Conservation (phyloP, 2,113 vertebrate species). For the Bungarus multicinctus region DNA sequence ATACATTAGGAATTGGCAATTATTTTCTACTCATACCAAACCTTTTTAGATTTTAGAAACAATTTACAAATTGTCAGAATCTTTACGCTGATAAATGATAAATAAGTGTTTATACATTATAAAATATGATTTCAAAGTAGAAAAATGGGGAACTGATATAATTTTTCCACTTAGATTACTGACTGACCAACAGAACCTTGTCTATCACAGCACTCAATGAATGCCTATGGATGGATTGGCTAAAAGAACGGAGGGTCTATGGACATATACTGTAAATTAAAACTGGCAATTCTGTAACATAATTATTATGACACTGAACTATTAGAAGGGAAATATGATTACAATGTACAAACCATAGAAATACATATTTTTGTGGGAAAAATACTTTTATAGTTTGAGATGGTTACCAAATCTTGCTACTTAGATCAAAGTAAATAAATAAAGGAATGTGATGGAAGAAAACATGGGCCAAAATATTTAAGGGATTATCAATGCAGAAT, state of each 20-base stretch:
- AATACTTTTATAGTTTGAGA: background rate
- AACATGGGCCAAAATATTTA: background rate
- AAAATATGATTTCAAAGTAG: too few species aligned
- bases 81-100: too few species aligned
- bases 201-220: too few species aligned
- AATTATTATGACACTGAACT: background rate
- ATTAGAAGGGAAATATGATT: background rate
- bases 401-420: background rate
- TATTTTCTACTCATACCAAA: background rate
- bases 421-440: background rate
- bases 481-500: background rate
- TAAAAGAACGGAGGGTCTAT: too few species aligned
- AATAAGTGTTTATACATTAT: too few species aligned
- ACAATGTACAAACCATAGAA: background rate
- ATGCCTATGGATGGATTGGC: too few species aligned
- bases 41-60: too few species aligned
- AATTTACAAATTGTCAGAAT: too few species aligned
- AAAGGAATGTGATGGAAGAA: background rate
- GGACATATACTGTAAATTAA: background rate
- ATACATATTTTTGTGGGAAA: background rate
- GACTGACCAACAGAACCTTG: too few species aligned
- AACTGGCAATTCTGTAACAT: conserved; percentile 4
- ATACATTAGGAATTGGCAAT: background rate
- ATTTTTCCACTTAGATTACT: too few species aligned
- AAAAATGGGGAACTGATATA: too few species aligned